Evolutionary conservation across 2,113 vertebrate genomes (phyloP), one percentile per base, ranked within the genome.

Genomic region (Hyla sarda): DNA sequence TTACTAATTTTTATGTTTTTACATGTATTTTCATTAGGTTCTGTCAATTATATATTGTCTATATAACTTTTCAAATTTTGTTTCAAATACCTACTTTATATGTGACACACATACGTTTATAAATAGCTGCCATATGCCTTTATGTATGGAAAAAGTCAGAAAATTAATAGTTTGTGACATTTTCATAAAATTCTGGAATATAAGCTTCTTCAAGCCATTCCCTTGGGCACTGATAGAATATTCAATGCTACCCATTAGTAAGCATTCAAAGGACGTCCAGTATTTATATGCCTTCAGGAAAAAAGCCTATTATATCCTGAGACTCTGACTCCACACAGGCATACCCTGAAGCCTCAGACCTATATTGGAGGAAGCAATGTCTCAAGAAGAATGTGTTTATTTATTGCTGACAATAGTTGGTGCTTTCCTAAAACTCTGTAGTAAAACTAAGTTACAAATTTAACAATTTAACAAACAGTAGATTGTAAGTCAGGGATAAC

Each of bases 231-330:
- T 10, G 25, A 28, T 65, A n/a, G 60, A 65, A 65, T 65, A 65
- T 65, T 65, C 60, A 65, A 30, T 5, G 14, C 12, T 65, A 65
- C 25, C 25, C 25, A 28, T 65, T 14, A 65, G 60, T 65, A 65
- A 65, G 60, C 60, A 65, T 65, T 28, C 60, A 65, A 65, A 65
- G 25, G n/a, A 65, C 25, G n/a, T 65, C 25, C 25, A 65, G 60
- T 65, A 65, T 65, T 65, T 30, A 65, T 12, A 65, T 28, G 60
- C 60, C 60, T 65, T 65, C 60, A 65, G 60, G 25, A 14, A 65
- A 65, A 23, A 62, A 28, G n/a, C 41, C 41, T 41, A 30, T 28
- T 28, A 65, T 30, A 65, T 65, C 12, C 13, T 65, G n/a, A 28
- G 2, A 28, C 30, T 65, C 13, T 65, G 11, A 30, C n/a, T 65